Percentiles rank a stretch among this genome's conserved stretches.
Evolutionary conservation across 2,113 vertebrate genomes (phyloP).

Genomic region (Thunnus maccoyii): DNA sequence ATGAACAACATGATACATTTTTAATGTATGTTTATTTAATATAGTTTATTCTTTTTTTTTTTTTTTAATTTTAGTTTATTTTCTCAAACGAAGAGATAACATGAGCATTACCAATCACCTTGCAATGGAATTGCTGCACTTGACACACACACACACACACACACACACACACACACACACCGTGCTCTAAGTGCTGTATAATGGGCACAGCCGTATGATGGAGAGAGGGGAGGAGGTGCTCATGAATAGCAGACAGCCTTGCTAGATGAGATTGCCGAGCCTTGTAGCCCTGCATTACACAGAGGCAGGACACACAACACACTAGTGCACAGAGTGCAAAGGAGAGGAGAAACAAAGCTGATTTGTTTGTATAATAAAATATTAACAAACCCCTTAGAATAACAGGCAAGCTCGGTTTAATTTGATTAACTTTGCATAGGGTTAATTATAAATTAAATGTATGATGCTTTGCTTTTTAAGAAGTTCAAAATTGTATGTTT

Average conservation of each 20-base stretch:
- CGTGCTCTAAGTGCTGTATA: conserved; percentile 64
- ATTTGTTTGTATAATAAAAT: conserved; percentile 20
- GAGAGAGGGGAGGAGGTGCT: conserved; percentile 63
- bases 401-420: neutral
- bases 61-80: neutral
- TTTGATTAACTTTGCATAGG: neutral
- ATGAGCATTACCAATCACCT: conserved; percentile 41
- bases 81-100: conserved; percentile 36
- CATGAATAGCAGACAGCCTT: conserved; percentile 62
- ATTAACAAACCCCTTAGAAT: neutral
- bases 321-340: neutral
- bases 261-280: conserved; percentile 61
- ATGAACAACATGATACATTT: neutral
- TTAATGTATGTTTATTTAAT: no score
- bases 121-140: conserved; percentile 36
- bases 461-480: neutral
- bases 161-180: conserved; percentile 30
- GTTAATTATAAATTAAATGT: neutral
- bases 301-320: conserved; percentile 5
- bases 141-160: conserved; percentile 37
- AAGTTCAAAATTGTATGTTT: neutral
- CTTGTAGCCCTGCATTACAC: conserved; percentile 20
- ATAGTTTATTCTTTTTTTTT: neutral
- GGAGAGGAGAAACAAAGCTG: neutral
- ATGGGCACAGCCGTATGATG: conserved; percentile 60